A percentile compares a stretch with the other conserved stretches of the same genome.
phyloP scores from a whole-genome alignment of 2,797 vertebrate species.

The Erithacus rubecula region DNA sequence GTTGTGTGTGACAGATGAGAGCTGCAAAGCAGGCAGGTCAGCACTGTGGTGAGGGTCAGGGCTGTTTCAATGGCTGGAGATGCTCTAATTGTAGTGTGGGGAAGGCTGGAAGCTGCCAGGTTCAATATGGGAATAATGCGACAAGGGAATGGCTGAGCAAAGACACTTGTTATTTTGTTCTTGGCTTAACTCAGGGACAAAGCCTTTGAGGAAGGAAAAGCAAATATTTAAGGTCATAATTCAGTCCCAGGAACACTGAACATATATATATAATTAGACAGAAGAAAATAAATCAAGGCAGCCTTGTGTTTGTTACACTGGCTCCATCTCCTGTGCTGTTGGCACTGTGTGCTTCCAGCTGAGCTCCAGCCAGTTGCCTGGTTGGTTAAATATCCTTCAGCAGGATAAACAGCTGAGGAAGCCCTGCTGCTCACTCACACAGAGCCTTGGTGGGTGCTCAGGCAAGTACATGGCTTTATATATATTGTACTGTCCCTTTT shows the following conservation, averaged over 20 bases:
- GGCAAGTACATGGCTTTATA: conserved; percentile 74
- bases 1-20: background rate
- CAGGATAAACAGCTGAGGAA: conserved; percentile 81
- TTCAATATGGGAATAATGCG: background rate
- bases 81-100: conserved; percentile 56
- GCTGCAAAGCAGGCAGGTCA: background rate
- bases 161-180: conserved; percentile 14
- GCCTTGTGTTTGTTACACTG: conserved; percentile 11
- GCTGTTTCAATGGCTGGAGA: background rate
- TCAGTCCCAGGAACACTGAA: background rate
- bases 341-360: conserved; percentile 41
- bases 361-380: conserved; percentile 64
- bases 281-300: background rate
- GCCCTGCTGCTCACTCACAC: conserved; percentile 77
- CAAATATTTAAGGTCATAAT: background rate
- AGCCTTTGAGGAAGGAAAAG: conserved; percentile 1
- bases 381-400: conserved; percentile 76
- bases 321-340: conserved; percentile 24
- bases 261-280: background rate
- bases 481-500: background rate
- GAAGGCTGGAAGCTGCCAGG: conserved; percentile 14
- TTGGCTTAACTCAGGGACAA: background rate
- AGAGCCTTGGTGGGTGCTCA: conserved; percentile 79
- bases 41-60: background rate
- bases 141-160: background rate